Conservation (phyloP, 2,113 vertebrate genomes). For the Halcyon malimbica region DNA sequence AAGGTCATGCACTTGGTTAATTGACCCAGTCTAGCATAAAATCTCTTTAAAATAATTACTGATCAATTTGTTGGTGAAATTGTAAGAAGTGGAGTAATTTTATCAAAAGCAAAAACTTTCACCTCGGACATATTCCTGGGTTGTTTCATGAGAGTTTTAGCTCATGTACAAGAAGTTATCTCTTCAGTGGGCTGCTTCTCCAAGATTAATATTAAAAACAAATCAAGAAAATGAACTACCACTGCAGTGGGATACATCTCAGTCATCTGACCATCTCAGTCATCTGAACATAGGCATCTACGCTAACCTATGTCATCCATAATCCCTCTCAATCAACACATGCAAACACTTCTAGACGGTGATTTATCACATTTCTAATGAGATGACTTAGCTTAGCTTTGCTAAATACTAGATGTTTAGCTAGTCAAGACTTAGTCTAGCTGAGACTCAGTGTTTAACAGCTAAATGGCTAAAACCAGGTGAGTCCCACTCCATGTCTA, state of each 20-base stretch:
- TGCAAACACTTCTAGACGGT: neutral
- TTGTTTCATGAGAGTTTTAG: neutral
- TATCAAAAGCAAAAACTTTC: neutral
- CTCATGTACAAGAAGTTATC: accelerated
- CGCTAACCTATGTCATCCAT: neutral
- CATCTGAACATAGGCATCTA: neutral
- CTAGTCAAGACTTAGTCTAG: neutral
- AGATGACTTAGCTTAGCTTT: neutral
- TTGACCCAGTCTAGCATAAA: neutral
- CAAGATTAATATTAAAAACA: neutral
- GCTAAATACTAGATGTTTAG: neutral
- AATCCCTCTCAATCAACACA: neutral
- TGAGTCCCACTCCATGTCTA: neutral
- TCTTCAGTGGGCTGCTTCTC: neutral
- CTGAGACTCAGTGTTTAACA: neutral
- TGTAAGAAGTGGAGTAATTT: neutral
- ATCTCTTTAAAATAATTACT: neutral
- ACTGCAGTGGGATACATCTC: neutral
- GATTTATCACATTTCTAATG: neutral
- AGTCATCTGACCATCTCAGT: neutral
- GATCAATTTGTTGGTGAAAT: neutral
- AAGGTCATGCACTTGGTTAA: neutral
- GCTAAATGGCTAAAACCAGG: neutral
- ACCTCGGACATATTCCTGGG: neutral
- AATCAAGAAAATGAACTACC: neutral